A percentile compares a stretch with the other conserved stretches of the same genome.
Evolutionary conservation across 1,140 invertebrate genomes (phyloP).

Genomic region (Phocides pigmalion): DNA sequence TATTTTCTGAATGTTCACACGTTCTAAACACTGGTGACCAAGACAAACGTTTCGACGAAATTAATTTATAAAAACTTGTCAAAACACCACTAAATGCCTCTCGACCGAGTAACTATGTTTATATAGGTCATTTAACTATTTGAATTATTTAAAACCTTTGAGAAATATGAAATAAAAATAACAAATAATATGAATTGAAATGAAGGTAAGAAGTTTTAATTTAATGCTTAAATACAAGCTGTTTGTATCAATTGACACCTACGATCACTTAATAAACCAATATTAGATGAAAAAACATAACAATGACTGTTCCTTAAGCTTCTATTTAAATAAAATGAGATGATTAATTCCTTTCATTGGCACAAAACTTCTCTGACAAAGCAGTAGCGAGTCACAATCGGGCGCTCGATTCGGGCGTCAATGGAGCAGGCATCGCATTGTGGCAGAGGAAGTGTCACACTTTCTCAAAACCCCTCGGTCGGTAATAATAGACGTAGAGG

Average conservation of each 20-base stretch:
- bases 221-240: too few relatives aligned
- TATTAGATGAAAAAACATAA: neutral
- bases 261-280: constrained; percentile 9
- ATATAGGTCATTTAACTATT: neutral
- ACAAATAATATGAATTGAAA: too few relatives aligned
- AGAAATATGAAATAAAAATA: neutral
- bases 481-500: constrained; percentile 25
- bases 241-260: neutral
- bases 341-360: constrained; percentile 27
- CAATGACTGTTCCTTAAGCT: constrained; percentile 5
- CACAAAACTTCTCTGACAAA: constrained; percentile 24
- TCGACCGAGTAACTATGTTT: neutral
- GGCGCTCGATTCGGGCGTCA: neutral
- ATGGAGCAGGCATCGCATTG: constrained; percentile 18
- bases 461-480: constrained; percentile 17
- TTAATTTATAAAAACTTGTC: constrained; percentile 34
- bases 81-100: constrained; percentile 37
- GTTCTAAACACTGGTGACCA: constrained; percentile 32
- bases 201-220: too few relatives aligned
- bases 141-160: neutral
- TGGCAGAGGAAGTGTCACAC: constrained; percentile 33
- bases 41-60: constrained; percentile 37
- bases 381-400: constrained; percentile 25
- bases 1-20: constrained; percentile 1
- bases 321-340: constrained; percentile 19